These are phyloP conservation scores for Mormyrus lacerda DNA, from an alignment of 2,113 vertebrate species.

Conservation along the genomic window DNA sequence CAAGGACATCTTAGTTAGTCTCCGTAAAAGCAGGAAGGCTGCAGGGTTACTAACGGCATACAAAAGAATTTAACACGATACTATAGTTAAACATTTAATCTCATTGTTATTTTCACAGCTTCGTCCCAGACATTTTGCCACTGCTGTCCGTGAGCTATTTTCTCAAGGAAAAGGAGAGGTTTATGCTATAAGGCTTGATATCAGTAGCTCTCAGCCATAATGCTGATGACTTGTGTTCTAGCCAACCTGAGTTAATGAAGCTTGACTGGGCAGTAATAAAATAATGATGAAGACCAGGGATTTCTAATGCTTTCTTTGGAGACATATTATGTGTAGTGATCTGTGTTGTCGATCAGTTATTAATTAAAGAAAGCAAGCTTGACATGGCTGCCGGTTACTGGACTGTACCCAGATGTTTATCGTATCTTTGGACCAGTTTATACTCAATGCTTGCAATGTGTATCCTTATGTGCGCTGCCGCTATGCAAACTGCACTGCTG, in stretches of 20 bases:
- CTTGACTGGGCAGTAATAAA: not conserved
- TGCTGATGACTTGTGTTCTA: not conserved
- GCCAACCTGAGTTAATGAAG: not conserved
- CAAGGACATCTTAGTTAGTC: not conserved
- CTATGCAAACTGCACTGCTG: not conserved
- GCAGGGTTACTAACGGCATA: not conserved
- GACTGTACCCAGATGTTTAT: no score
- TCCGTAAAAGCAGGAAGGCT: not conserved
- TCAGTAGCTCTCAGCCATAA: not conserved
- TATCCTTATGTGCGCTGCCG: not conserved
- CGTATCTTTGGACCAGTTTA: not conserved
- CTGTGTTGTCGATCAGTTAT: not conserved
- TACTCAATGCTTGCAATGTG: not conserved
- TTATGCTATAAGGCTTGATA: not conserved
- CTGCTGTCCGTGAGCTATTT: not conserved
- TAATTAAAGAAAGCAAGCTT: not conserved
- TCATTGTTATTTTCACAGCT: not conserved
- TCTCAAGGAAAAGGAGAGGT: not conserved
- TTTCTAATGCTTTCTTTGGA: not conserved
- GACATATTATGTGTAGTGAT: not conserved
- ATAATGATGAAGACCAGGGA: not conserved
- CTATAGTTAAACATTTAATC: not conserved
- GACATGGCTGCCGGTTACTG: not conserved
- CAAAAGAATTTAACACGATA: not conserved
- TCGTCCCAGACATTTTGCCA: not conserved